Conservation (phyloP, 2,888 invertebrate species). For the Stratiomys singularior region DNA sequence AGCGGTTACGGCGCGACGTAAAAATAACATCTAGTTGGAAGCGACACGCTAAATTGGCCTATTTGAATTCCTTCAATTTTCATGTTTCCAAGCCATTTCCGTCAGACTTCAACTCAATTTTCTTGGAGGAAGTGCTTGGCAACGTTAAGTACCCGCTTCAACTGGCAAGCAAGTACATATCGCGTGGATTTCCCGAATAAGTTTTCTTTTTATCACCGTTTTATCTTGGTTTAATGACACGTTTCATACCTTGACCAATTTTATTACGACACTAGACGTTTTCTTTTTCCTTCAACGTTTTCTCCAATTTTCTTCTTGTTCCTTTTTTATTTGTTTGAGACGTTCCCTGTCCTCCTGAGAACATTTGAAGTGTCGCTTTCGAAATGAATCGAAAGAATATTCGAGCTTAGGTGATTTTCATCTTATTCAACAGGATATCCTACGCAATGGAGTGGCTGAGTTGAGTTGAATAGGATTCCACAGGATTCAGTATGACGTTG, state of each 20-base stretch:
- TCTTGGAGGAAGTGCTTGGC: neutral
- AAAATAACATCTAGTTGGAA: neutral
- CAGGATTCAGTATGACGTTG: neutral
- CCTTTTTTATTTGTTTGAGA: neutral
- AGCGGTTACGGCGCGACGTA: neutral
- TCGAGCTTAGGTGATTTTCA: neutral
- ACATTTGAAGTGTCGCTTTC: neutral
- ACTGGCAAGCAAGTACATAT: neutral
- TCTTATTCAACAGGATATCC: neutral
- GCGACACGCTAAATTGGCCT: neutral
- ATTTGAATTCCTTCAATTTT: slow-evolving; percentile 9
- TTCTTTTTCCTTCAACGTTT: slow-evolving; percentile 5
- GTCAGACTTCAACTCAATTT: neutral
- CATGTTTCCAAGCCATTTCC: slow-evolving; percentile 4
- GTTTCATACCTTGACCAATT: slow-evolving; percentile 24
- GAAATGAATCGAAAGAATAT: neutral
- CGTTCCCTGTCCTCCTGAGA: neutral
- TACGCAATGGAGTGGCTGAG: neutral
- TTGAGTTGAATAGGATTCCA: neutral
- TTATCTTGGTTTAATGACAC: neutral
- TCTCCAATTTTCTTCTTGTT: neutral
- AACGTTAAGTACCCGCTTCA: neutral
- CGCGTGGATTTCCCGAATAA: slow-evolving; percentile 2
- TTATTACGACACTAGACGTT: neutral
- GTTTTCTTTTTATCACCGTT: neutral